phyloP scores from a whole-genome alignment of 2,113 vertebrate species.

The Spheniscus mendiculus region DNA sequence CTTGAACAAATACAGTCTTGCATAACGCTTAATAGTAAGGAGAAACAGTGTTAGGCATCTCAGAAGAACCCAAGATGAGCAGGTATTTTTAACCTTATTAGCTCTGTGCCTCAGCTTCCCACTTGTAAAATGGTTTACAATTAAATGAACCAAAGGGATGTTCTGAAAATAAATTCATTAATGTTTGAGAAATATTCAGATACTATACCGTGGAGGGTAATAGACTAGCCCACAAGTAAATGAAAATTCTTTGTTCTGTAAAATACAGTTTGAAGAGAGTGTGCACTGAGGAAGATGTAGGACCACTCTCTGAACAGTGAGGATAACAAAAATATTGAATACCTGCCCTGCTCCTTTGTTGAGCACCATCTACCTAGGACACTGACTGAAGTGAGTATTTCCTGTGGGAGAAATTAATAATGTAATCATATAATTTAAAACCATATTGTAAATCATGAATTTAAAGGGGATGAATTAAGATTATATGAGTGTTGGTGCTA shows the following conservation, averaged over 20 bases:
- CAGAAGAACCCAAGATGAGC: constrained; percentile 30
- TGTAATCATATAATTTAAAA: not conserved
- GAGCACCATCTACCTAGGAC: not conserved
- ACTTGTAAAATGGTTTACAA: constrained; percentile 57
- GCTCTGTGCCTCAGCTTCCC: constrained; percentile 65
- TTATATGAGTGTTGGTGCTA: not conserved
- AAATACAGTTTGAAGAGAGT: not conserved
- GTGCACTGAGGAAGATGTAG: not conserved
- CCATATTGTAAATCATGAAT: not conserved
- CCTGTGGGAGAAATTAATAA: not conserved
- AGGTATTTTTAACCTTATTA: constrained; percentile 69
- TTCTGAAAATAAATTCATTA: constrained; percentile 66
- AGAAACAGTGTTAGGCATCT: constrained; percentile 8
- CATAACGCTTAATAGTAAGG: not conserved
- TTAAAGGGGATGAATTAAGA: not conserved
- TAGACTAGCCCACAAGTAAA: constrained; percentile 16
- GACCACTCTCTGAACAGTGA: not conserved
- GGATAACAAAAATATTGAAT: not conserved
- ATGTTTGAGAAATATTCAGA: constrained; percentile 42
- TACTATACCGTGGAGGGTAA: constrained; percentile 12
- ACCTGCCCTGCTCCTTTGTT: not conserved
- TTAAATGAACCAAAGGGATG: constrained; percentile 54
- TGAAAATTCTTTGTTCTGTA: constrained; percentile 6
- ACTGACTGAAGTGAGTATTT: not conserved
- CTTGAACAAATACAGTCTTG: constrained; percentile 32